These are phyloP conservation scores for Epizoanthus fatuus DNA, from an alignment of 92 coral and sea anemone species.

Conservation along the genomic window DNA sequence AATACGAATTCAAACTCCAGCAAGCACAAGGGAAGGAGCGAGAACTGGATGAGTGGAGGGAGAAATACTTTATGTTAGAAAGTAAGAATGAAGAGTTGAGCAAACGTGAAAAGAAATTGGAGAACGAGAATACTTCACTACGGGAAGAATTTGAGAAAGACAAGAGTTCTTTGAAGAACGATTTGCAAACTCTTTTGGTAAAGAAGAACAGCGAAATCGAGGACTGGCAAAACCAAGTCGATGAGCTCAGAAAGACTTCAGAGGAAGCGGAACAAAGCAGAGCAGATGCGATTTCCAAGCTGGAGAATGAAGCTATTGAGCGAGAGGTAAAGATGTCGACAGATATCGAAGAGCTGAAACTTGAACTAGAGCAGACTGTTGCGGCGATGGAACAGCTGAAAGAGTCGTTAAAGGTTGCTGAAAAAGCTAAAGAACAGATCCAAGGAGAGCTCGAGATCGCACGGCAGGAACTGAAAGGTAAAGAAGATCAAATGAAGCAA, in stretches of 20 bases:
- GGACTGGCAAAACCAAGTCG: conserved; percentile 30
- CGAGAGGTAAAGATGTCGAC: conserved; percentile 21
- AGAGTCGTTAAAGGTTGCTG: conserved; percentile 17
- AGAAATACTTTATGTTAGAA: conserved; percentile 27
- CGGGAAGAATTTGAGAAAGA: conserved; percentile 20
- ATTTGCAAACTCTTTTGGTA: conserved; percentile 29
- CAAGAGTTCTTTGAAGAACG: conserved; percentile 23
- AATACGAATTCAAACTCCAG: conserved; percentile 56
- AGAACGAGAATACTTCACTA: conserved; percentile 2
- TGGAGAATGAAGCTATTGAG: conserved; percentile 44
- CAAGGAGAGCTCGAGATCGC: conserved; percentile 32
- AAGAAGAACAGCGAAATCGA: conserved; percentile 35
- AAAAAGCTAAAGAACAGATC: conserved; percentile 50
- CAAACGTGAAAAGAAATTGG: conserved; percentile 37
- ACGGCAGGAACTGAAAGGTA: conserved; percentile 41
- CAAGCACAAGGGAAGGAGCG: conserved; percentile 34
- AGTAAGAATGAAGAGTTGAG: conserved; percentile 43
- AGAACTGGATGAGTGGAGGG: conserved; percentile 35
- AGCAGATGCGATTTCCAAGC: conserved; percentile 12
- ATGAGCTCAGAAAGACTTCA: conserved; percentile 41
- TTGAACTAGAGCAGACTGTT: conserved; percentile 43
- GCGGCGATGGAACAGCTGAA: conserved; percentile 47
- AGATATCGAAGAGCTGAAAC: conserved; percentile 56
- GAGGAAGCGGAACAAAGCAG: conserved; percentile 28
- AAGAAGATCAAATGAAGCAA: conserved; percentile 54